A percentile compares a stretch with the other conserved stretches of the same genome.
Evolutionary conservation across 2,797 vertebrate genomes (phyloP).

Genomic region (Falco peregrinus): DNA sequence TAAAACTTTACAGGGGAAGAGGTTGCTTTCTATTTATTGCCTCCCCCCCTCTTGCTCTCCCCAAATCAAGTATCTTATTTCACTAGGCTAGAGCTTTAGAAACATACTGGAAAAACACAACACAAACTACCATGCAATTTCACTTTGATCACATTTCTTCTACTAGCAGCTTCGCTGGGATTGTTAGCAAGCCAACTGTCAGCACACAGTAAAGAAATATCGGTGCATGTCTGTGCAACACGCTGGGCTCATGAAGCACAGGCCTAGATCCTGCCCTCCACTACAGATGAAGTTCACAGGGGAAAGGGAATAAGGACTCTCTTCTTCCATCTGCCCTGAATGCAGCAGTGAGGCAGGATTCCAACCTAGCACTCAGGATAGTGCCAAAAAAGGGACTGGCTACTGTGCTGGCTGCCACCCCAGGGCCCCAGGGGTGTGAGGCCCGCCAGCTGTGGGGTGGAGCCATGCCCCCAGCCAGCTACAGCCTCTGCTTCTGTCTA

Average conservation of each 20-base stretch:
- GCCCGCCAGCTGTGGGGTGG: slow-evolving; percentile 66
- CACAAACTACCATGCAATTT: background rate
- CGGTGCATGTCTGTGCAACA: background rate
- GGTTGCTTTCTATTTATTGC: background rate
- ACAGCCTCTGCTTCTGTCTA: slow-evolving; percentile 55
- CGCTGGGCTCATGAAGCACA: background rate
- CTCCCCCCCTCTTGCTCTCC: background rate
- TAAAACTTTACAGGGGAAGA: background rate
- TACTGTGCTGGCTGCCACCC: slow-evolving; percentile 69
- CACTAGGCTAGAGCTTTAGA: background rate
- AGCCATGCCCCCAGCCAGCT: slow-evolving; percentile 66
- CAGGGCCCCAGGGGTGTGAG: slow-evolving; percentile 60
- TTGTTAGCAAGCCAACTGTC: background rate
- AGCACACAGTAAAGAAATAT: background rate
- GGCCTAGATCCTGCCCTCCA: background rate
- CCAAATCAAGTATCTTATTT: background rate
- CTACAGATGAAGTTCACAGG: background rate
- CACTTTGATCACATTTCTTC: slow-evolving; percentile 7
- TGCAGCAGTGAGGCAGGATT: slow-evolving; percentile 55
- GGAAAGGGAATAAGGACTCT: slow-evolving; percentile 54
- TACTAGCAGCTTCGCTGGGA: background rate
- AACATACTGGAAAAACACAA: background rate
- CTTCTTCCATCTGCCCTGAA: slow-evolving; percentile 65
- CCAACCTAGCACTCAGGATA: slow-evolving; percentile 63
- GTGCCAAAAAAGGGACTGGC: slow-evolving; percentile 72